Evolutionary conservation across 1,140 invertebrate genomes (phyloP).

Genomic region (Drosophila bocki): DNA sequence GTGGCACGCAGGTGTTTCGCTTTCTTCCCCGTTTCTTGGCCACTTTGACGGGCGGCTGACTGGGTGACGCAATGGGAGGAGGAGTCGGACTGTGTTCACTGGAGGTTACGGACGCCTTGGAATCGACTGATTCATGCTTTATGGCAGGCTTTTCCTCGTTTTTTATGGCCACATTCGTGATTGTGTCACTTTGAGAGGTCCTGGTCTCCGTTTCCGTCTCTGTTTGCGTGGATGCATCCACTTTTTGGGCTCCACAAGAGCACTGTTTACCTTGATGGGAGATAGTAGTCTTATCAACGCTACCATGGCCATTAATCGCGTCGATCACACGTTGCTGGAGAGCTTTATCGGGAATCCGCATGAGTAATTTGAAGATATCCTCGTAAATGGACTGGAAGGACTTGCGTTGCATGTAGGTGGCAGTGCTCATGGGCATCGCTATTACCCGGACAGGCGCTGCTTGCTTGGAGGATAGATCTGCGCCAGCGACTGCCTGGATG

Average conservation of each 20-base stretch:
- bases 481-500: slow-evolving; percentile 18
- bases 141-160: not conserved
- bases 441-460: slow-evolving; percentile 21
- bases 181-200: too few relatives aligned
- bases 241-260: slow-evolving; percentile 36
- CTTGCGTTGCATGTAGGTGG: slow-evolving; percentile 67
- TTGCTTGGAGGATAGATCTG: slow-evolving; percentile 24
- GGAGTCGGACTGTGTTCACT: not conserved
- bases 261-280: slow-evolving; percentile 55
- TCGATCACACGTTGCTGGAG: slow-evolving; percentile 73
- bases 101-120: not conserved
- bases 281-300: slow-evolving; percentile 53
- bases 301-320: slow-evolving; percentile 63
- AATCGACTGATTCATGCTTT: slow-evolving; percentile 4
- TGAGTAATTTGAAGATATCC: slow-evolving; percentile 72
- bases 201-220: not conserved
- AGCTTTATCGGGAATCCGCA: slow-evolving; percentile 72
- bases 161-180: not conserved
- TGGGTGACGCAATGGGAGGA: not conserved
- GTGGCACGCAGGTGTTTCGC: slow-evolving; percentile 70
- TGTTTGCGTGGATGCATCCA: slow-evolving; percentile 62
- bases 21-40: slow-evolving; percentile 71
- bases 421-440: slow-evolving; percentile 19
- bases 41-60: slow-evolving; percentile 11
- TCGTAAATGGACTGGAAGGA: slow-evolving; percentile 57